phyloP scores from a whole-genome alignment of 37 sponge, comb jelly and placozoan species.

The Geodia barretti region DNA sequence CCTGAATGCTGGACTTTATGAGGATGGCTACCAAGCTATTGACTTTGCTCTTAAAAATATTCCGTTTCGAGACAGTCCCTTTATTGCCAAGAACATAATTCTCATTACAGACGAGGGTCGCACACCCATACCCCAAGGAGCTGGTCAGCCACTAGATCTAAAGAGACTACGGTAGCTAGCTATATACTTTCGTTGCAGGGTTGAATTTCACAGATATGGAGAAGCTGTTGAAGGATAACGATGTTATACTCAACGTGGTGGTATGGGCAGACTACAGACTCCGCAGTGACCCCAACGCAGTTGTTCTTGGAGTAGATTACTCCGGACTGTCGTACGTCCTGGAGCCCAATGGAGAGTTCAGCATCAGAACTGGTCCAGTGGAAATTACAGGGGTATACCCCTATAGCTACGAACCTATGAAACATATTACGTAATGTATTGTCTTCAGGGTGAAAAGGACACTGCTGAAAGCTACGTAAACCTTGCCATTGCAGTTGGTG shows the following conservation, averaged over 20 bases:
- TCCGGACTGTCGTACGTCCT: slow-evolving; percentile 6
- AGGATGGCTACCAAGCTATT: slow-evolving; percentile 61
- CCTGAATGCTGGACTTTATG: too few relatives aligned
- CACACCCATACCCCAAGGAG: slow-evolving; percentile 5
- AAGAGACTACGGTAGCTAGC: background rate
- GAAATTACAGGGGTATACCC: slow-evolving; percentile 22
- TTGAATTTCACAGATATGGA: too few relatives aligned
- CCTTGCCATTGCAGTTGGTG: slow-evolving; percentile 29
- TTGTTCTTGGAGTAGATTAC: slow-evolving; percentile 23
- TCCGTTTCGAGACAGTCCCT: slow-evolving; percentile 42
- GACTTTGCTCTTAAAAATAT: slow-evolving; percentile 45
- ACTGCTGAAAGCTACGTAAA: slow-evolving; percentile 31
- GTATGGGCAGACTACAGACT: slow-evolving; percentile 23
- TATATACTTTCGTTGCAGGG: too few relatives aligned
- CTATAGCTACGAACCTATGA: background rate
- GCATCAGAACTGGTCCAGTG: background rate
- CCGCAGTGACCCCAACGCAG: background rate
- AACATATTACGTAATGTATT: background rate
- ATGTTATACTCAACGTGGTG: slow-evolving; percentile 32
- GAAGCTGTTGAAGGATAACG: background rate
- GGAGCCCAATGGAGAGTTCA: slow-evolving; percentile 21
- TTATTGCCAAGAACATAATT: slow-evolving; percentile 36
- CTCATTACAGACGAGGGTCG: slow-evolving; percentile 47
- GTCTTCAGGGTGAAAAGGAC: slow-evolving; percentile 6
- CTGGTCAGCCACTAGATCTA: background rate